These are phyloP conservation scores for Falco rusticolus DNA, from an alignment of 2,797 vertebrate species.

Conservation along the genomic window DNA sequence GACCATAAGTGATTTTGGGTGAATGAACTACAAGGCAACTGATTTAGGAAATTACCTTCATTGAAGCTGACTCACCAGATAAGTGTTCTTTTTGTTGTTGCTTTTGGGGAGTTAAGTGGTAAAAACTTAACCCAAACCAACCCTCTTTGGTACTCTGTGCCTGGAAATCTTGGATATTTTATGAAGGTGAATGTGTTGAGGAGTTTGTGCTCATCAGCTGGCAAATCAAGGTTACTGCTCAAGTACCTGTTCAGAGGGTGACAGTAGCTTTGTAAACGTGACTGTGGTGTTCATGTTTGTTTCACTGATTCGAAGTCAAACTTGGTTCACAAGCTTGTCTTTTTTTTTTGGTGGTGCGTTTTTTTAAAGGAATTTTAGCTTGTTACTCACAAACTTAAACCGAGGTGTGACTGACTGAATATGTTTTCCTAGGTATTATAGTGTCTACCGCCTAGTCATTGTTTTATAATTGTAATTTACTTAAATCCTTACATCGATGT, in stretches of 20 bases:
- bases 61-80: neutral
- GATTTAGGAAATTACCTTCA: neutral
- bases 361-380: neutral
- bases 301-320: neutral
- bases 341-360: neutral
- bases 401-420: neutral
- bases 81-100: neutral
- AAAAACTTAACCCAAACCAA: neutral
- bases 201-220: neutral
- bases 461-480: neutral
- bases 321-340: neutral
- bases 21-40: neutral
- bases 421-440: neutral
- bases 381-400: neutral
- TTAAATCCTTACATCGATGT: neutral
- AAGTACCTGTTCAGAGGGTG: neutral
- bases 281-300: neutral
- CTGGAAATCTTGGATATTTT: neutral
- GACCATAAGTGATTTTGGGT: neutral
- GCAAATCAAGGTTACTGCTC: neutral
- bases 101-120: neutral
- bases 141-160: neutral
- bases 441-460: neutral
- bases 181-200: neutral
- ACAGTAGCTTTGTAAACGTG: neutral